Evolutionary conservation across 2,113 vertebrate genomes (phyloP), one percentile per base, ranked within the genome.

Genomic region (Pygoscelis adeliae): DNA sequence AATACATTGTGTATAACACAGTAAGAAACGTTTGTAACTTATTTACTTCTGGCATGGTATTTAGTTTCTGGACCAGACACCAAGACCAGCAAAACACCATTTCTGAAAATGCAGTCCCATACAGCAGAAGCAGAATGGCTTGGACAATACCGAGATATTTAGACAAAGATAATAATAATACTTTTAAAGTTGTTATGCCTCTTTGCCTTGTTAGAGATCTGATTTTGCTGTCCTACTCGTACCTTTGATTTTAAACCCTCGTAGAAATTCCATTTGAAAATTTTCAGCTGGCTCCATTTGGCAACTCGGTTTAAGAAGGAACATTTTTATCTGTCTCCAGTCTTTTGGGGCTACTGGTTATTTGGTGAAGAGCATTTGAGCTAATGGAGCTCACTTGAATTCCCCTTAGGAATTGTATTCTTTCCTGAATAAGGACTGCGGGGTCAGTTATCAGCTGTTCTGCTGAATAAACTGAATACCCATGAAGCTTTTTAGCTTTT

Each of bases 341-440:
- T 89, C 87, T 94, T 92, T 84, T 78, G 84, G 74, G 93, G 93
- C 96, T 96, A 84, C 73, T 96, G 92, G 90, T 95, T 94, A 90
- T 94, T 93, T 88, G 95, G 86, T 93, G 93, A 94, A 94, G 96
- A 96, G 80, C 92, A 93, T 93, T 93, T 96, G 95, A 96, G 86
- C 71, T 97, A 92, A 96, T 93, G 86, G 79, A 91, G n/a, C 78
- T 93, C 92, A 91, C 92, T 94, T 89, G 87, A 96, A 88, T 91
- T 95, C 80, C 89, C 61, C 73, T 90, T 90, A 91, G 92, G 92
- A 96, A 86, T 89, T 90, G 78, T 46, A 95, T 90, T 92, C 46
- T 91, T 93, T 88, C 86, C 81, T 84, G 77, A 91, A 72, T 93
- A 96, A 92, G 93, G 61, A 83, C 79, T 77, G 63, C 0, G 0